phyloP scores from a whole-genome alignment of 2,888 invertebrate species.

The Anticlea derivata region DNA sequence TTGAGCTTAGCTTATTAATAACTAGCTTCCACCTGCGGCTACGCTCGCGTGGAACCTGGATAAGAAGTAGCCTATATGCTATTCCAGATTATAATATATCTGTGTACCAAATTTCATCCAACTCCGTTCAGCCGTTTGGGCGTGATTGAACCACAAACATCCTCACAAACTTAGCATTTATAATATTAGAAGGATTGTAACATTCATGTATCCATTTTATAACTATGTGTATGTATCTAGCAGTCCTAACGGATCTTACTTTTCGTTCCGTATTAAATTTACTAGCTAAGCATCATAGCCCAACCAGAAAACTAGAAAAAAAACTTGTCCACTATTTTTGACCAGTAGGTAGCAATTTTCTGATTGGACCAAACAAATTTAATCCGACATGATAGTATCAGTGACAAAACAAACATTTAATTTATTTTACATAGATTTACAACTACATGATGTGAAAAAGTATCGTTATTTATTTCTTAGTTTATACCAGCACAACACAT shows the following conservation, averaged over 20 bases:
- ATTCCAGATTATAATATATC: no score
- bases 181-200: no score
- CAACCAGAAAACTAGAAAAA: slow-evolving; percentile 12
- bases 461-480: slow-evolving; percentile 1
- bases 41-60: no score
- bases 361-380: slow-evolving; percentile 5
- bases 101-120: no score
- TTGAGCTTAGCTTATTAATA: no score
- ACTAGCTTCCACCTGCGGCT: no score
- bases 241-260: slow-evolving; percentile 27
- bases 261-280: slow-evolving; percentile 16
- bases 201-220: slow-evolving; percentile 1
- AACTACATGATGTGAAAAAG: slow-evolving; percentile 5
- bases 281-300: slow-evolving; percentile 25
- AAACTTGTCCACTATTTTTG: not conserved
- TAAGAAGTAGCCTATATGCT: no score
- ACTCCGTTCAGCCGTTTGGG: no score
- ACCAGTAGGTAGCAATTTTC: not conserved
- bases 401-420: slow-evolving; percentile 8
- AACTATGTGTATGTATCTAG: slow-evolving; percentile 24
- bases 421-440: slow-evolving; percentile 17
- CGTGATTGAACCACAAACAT: no score
- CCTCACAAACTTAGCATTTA: no score
- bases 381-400: slow-evolving; percentile 6
- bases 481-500: slow-evolving; percentile 14